Conservation (phyloP, 2,797 vertebrate species). For the Arrhamphus sclerolepis region DNA sequence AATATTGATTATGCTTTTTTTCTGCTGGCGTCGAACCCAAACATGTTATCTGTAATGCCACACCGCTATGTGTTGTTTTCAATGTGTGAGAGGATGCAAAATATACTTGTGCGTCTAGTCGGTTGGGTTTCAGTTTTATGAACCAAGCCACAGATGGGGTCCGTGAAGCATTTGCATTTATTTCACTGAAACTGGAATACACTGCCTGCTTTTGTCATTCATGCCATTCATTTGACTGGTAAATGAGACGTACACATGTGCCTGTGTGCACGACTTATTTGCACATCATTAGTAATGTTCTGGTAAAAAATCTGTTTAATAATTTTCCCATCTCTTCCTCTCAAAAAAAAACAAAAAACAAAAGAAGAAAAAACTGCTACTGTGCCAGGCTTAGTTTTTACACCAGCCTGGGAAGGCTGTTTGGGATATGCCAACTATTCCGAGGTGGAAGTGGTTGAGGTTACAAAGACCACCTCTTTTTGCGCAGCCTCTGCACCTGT, state of each 20-base stretch:
- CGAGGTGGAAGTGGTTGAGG: not conserved
- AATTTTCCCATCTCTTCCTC: not conserved
- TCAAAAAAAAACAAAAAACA: not conserved
- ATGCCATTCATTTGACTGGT: conserved; percentile 74
- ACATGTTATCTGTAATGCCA: too few relatives aligned
- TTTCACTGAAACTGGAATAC: conserved; percentile 40
- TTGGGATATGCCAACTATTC: not conserved
- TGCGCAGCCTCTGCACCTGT: not conserved
- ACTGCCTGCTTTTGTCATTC: conserved; percentile 44
- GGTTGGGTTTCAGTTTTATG: not conserved
- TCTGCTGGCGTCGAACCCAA: too few relatives aligned
- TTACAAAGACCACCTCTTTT: not conserved
- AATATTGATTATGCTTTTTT: conserved; percentile 12
- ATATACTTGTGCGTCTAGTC: not conserved
- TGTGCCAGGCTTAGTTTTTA: too few relatives aligned
- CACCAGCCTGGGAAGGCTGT: not conserved
- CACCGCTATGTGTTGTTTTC: too few relatives aligned
- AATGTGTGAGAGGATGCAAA: too few relatives aligned
- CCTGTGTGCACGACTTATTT: not conserved
- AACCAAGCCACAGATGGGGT: conserved; percentile 11
- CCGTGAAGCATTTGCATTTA: conserved; percentile 72
- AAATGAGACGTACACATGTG: conserved; percentile 65
- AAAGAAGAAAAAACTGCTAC: not conserved
- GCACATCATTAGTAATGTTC: not conserved
- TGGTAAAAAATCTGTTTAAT: conserved; percentile 1